Conservation (phyloP, 1,140 invertebrate species). For the Euwallacea fornicatus region DNA sequence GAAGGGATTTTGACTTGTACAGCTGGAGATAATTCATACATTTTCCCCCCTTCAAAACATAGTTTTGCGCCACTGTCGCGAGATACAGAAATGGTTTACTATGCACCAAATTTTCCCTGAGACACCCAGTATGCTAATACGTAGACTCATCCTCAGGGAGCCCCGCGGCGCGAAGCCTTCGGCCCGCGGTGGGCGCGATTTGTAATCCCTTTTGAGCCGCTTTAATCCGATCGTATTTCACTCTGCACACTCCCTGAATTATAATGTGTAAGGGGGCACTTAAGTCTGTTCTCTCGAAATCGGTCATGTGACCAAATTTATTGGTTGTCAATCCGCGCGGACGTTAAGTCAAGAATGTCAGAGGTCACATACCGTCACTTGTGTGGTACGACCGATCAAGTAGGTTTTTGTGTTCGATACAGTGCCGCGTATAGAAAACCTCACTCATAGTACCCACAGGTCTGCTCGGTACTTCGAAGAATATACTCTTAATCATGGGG, state of each 20-base stretch:
- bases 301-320: not conserved
- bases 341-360: not conserved
- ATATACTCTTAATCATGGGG: constrained; percentile 13
- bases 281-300: not conserved
- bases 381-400: constrained; percentile 6
- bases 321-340: not conserved
- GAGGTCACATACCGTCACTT: constrained; percentile 7
- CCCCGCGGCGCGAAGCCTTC: constrained; percentile 10
- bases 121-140: too few relatives aligned
- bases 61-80: too few relatives aligned
- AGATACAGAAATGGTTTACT: too few relatives aligned
- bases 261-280: constrained; percentile 12
- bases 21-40: too few relatives aligned
- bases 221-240: constrained; percentile 34
- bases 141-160: not conserved
- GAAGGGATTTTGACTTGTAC: too few relatives aligned
- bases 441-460: constrained; percentile 4
- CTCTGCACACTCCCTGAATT: constrained; percentile 36
- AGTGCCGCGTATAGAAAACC: constrained; percentile 4
- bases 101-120: too few relatives aligned
- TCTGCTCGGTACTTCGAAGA: not conserved
- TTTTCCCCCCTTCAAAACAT: too few relatives aligned
- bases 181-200: constrained; percentile 26
- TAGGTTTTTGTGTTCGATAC: not conserved
- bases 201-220: constrained; percentile 32